phyloP scores from a whole-genome alignment of 2,888 invertebrate species.

The Synanthedon andrenaeformis region DNA sequence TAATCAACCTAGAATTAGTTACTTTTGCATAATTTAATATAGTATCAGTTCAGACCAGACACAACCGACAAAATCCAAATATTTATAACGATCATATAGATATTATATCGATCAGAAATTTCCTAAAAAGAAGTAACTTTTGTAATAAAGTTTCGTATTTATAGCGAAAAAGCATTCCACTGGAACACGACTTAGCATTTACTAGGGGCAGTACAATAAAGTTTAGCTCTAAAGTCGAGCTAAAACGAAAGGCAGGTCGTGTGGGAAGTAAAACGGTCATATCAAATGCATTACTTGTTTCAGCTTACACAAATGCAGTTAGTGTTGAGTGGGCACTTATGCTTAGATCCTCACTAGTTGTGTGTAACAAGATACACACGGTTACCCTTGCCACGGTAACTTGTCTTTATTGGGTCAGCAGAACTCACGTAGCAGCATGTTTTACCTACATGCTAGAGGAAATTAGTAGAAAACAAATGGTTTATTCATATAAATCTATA shows the following conservation, averaged over 20 bases:
- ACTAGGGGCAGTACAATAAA: not conserved
- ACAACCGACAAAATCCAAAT: too few species aligned
- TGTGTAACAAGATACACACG: not conserved
- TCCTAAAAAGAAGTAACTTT: not conserved
- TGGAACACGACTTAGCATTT: not conserved
- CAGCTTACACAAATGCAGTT: slow-evolving; percentile 34
- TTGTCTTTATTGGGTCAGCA: not conserved
- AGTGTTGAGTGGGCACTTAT: slow-evolving; percentile 29
- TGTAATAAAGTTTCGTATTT: slow-evolving; percentile 1
- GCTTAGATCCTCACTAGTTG: slow-evolving; percentile 5
- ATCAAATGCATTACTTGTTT: slow-evolving; percentile 19
- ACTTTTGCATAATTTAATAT: too few species aligned
- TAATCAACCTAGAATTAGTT: too few species aligned
- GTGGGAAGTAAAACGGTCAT: slow-evolving; percentile 10
- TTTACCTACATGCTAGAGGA: too few species aligned
- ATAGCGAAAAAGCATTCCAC: not conserved
- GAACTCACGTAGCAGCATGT: too few species aligned
- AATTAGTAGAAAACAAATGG: too few species aligned
- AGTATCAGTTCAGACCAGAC: too few species aligned
- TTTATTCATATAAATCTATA: too few species aligned
- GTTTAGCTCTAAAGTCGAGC: not conserved
- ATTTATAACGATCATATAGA: too few species aligned
- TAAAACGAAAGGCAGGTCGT: not conserved
- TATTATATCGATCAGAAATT: too few species aligned
- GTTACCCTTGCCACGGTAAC: not conserved